Evolutionary conservation across 2,113 vertebrate genomes (phyloP), one percentile per base, ranked within the genome.

Genomic region (Poeciliopsis occidentalis): DNA sequence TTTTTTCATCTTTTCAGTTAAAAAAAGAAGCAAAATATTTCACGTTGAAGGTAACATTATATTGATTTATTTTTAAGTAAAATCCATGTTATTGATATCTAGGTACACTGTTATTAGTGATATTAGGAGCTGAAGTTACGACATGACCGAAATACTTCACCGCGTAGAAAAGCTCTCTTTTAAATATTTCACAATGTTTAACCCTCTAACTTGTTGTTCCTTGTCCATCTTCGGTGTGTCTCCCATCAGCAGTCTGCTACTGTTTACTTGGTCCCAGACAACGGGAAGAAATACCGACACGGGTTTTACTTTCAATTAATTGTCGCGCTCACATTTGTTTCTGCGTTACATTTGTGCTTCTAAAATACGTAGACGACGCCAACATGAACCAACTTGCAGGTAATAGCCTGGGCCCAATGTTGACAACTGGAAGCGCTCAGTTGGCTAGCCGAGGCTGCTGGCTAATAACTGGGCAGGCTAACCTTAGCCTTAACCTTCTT

Each of bases 391-490:
- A 5, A 29, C 24, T 24, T 82, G 61, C 78, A 78, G 73, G 62
- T 66, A 61, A 83, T 82, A 90, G 81, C 69, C 81, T 10, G 80
- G 76, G 79, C 86, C 85, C 84, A 89, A 70, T 92, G 89, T 92
- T 92, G 88, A 91, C 90, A 92, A 87, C 81, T 86, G 81, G 69
- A 79, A 62, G 70, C 69, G 77, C 72, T 79, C 67, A 41, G 65
- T 79, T 71, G 62, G 80, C 81, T 85, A 85, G 84, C 85, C 57
- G 62, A 76, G 34, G 66, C 32, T 81, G 67, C 71, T 87, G 83
- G 89, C 90, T 92, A 91, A 91, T 85, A 87, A 89, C 82, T 87
- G 47, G 79, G 78, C 31, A 81, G 83, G 91, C 90, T 93, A 93
- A 83, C 87, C 78, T 81, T 84, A 82, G 90, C 89, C 41, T 89